Evolutionary conservation across 2,797 vertebrate genomes (phyloP), one percentile per base, ranked within the genome.

Genomic region (Gymnopithys bicolor): DNA sequence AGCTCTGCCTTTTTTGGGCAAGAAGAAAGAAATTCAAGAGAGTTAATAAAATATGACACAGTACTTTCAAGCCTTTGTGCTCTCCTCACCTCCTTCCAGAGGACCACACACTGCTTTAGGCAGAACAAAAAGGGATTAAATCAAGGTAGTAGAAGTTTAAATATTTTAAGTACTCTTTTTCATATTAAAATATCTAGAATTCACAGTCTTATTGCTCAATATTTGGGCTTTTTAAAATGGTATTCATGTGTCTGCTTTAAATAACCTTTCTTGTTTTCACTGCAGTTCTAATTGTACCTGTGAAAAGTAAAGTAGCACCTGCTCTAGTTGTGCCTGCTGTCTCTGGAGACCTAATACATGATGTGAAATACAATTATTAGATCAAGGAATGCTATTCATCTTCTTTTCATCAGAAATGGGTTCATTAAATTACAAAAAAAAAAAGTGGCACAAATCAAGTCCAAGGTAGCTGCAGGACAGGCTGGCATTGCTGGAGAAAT

Each of bases 151-250:
- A 84, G 19, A n/a, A 89, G 58, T 32, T 87, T 94, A 67, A 82
- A 59, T 79, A 85, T 67, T 95, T 93, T 77, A 94, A 93, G 55
- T 93, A 41, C 27, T 63, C 49, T 63, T 94, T 60, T 95, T 90
- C 28, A 7, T 77, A 62, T 45, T 63, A 33, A 89, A 91, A 49
- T 66, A 80, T 76, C 68, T 79, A 87, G 62, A 91, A 66, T 63
- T 85, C 39, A 71, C 3, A 49, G 18, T 28, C 9, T 33, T 88
- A 41, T 91, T 92, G 48, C 91, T 93, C 77, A 48, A 17, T 66
- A 45, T 64, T 83, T 49, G 15, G 37, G 19, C 22, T 96, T 93
- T 88, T 84, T 3, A 1, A 87, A 85, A 28, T 30, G 4, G 18
- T 64, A 35, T 77, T 93, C 58, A 37, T 39, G 8, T 48, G 7